Percentiles rank a stretch among this genome's conserved stretches.
Conservation (phyloP, 2,113 vertebrate genomes). For the Oncorhynchus masou region DNA sequence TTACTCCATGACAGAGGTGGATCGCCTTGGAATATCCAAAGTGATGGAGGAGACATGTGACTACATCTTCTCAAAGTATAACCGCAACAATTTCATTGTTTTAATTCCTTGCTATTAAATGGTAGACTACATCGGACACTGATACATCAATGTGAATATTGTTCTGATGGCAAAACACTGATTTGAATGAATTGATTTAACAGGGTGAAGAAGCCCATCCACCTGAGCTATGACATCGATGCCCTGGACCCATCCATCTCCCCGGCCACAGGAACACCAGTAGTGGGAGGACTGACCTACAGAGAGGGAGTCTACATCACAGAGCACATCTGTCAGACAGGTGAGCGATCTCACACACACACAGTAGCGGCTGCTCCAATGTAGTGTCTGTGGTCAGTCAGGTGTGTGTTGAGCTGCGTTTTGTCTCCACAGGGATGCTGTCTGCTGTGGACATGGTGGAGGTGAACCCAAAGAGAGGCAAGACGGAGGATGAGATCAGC, state of each 20-base stretch:
- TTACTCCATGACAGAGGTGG: constrained; percentile 73
- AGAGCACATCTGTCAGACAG: constrained; percentile 70
- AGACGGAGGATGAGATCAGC: constrained; percentile 40
- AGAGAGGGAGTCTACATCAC: constrained; percentile 75
- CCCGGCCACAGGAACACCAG: constrained; percentile 76
- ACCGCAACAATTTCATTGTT: neutral
- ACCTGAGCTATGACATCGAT: constrained; percentile 78
- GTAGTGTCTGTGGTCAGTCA: neutral
- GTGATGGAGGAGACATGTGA: constrained; percentile 78
- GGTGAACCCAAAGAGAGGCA: constrained; percentile 68
- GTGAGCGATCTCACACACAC: constrained; percentile 37
- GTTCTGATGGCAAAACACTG: neutral
- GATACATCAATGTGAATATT: neutral
- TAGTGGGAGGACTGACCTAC: constrained; percentile 73
- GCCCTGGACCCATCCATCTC: constrained; percentile 74
- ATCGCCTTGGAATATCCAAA: constrained; percentile 65
- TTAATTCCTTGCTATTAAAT: neutral
- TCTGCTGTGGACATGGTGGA: constrained; percentile 76
- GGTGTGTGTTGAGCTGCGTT: neutral
- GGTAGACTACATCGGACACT: too few species aligned
- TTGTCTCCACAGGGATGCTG: constrained; percentile 58
- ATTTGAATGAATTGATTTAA: neutral
- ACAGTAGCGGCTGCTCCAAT: neutral
- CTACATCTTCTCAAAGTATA: constrained; percentile 64
- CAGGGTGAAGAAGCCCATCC: constrained; percentile 73